Evolutionary conservation across 1,140 invertebrate genomes (phyloP).

Genomic region (Drosophila elegans): DNA sequence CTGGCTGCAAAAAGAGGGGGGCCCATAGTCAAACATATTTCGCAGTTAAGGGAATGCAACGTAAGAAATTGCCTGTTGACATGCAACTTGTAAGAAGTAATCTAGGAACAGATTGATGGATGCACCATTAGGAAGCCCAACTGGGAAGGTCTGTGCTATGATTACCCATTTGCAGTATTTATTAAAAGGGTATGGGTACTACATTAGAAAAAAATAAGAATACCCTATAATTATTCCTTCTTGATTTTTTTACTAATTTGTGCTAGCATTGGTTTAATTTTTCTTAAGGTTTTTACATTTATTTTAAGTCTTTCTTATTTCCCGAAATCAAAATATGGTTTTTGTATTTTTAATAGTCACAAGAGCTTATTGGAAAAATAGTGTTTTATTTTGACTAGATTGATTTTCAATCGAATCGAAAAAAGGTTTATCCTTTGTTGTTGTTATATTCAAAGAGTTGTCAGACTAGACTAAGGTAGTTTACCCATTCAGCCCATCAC

Average conservation of each 20-base stretch:
- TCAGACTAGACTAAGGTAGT: slow-evolving; percentile 13
- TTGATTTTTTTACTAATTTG: no score
- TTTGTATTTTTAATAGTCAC: background rate
- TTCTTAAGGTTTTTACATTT: no score
- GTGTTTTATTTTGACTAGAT: background rate
- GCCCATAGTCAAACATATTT: slow-evolving; percentile 28
- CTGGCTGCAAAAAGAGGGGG: slow-evolving; percentile 1
- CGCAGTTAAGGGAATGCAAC: slow-evolving; percentile 39
- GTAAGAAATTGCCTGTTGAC: slow-evolving; percentile 37
- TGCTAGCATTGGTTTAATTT: no score
- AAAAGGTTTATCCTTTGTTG: background rate
- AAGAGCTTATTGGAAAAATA: background rate
- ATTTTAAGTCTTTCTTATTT: no score
- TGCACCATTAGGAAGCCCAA: slow-evolving; percentile 22
- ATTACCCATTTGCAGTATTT: background rate
- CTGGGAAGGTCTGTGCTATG: background rate
- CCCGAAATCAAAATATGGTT: no score
- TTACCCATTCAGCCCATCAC: slow-evolving; percentile 3
- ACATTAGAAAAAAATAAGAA: no score
- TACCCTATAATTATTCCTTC: no score
- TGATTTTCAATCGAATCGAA: background rate
- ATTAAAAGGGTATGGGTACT: no score
- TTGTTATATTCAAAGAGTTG: background rate
- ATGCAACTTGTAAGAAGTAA: slow-evolving; percentile 32
- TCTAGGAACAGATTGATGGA: slow-evolving; percentile 16